These are phyloP conservation scores for Mesorhabditis sp. DNA, from an alignment of 2,888 invertebrate species.

Conservation along the genomic window DNA sequence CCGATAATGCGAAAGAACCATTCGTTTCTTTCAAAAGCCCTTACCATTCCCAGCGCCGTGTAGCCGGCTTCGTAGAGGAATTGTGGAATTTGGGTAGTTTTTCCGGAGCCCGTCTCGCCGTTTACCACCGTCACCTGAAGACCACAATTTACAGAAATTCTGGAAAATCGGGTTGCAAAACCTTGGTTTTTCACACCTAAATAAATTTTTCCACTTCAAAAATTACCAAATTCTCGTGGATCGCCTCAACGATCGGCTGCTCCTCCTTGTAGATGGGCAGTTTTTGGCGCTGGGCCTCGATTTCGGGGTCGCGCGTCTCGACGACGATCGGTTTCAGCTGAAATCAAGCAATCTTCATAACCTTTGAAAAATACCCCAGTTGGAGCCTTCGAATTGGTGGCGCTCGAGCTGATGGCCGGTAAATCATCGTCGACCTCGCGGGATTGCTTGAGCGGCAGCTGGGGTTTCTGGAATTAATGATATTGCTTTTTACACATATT, in stretches of 20 bases:
- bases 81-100: constrained; percentile 97
- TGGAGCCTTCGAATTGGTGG: constrained; percentile 7
- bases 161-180: constrained; percentile 3
- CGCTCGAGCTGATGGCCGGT: not conserved
- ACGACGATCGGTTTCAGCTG: constrained; percentile 20
- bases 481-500: too few species aligned
- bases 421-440: too few species aligned
- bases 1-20: too few species aligned
- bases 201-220: constrained; percentile 2
- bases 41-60: constrained; percentile 60
- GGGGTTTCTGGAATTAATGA: too few species aligned
- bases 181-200: not conserved
- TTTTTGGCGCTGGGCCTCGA: constrained; percentile 24
- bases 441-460: too few species aligned
- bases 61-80: constrained; percentile 96
- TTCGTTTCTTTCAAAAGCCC: too few species aligned
- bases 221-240: constrained; percentile 76
- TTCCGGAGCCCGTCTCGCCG: constrained; percentile 93
- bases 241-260: constrained; percentile 81
- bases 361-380: not conserved
- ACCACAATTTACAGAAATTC: not conserved
- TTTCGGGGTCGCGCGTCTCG: constrained; percentile 22
- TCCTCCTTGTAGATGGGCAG: constrained; percentile 80
- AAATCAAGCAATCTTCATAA: constrained; percentile 12
- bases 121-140: constrained; percentile 70